phyloP scores from a whole-genome alignment of 2,113 vertebrate genomes.

The Oryzias woworae region DNA sequence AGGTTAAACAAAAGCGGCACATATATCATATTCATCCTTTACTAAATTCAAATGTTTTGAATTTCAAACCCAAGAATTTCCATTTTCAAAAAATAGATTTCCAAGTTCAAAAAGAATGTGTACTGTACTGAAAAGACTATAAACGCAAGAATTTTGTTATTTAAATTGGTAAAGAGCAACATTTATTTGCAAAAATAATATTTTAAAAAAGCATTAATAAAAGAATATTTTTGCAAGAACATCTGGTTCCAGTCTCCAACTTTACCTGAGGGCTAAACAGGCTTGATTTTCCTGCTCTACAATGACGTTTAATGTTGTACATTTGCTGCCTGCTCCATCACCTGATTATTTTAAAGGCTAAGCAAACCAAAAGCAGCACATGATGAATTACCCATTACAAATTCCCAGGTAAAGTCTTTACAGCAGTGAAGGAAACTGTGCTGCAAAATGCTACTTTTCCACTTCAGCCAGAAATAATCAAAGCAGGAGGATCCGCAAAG shows the following conservation, averaged over 20 bases:
- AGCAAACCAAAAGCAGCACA: background rate
- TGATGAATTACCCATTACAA: background rate
- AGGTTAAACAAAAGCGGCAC: no score
- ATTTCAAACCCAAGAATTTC: no score
- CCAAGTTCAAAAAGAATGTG: no score
- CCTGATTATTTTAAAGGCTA: background rate
- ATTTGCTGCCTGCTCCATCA: background rate
- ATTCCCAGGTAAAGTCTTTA: background rate
- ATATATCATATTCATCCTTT: no score
- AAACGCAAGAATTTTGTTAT: no score
- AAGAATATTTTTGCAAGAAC: no score
- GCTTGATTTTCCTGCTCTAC: background rate
- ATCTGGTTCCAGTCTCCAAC: background rate
- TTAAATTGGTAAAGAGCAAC: no score
- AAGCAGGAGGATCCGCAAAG: background rate
- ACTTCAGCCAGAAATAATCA: background rate
- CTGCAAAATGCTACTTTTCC: background rate
- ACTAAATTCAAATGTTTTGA: no score
- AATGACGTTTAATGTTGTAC: background rate
- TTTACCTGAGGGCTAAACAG: background rate
- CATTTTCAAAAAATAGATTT: no score
- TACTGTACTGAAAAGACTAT: no score
- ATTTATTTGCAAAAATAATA: no score
- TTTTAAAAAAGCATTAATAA: no score
- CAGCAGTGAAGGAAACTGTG: background rate